Base-by-base conservation (phyloP, 2,888 invertebrate genomes). In the Pycnomerus fuliginosus region DNA sequence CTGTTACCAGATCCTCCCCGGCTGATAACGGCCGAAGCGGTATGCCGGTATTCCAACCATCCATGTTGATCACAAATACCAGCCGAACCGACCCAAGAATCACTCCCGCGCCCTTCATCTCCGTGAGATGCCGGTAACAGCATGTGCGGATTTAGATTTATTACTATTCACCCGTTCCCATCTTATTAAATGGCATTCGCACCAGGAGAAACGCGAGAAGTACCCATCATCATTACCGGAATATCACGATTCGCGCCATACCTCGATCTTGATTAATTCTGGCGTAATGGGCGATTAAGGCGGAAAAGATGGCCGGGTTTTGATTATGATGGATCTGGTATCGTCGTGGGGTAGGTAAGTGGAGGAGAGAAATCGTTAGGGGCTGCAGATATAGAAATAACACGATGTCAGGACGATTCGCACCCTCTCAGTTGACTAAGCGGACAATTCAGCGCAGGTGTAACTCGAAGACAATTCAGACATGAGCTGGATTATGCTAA, bases 31-130 rank as follows among this genome's bases (percentile, higher is more conserved):
- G 38, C 44, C 37, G 34, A 48, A 55, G 53, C 55, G 47, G 50
- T 50, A 55, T 57, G 54, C 54, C 54, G 64, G 65, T 61, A 66
- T 67, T 57, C 61, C 57, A 65, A 60, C 62, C 64, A 65, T 65
- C 60, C 64, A 58, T 65, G 63, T 65, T 64, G 63, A 64, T 65
- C 65, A 65, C 62, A 64, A 64, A 64, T 66, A 64, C 65, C 66
- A 56, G 48, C 58, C 58, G 50, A 57, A 44, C 37, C 28, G 44
- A 20, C 44, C 37, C 22, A 24, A 28, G 20, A 14, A 24, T 33
- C 40, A 33, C 31, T 30, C 34, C 23, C 45, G 31, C 38, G 27
- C 44, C 40, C 40, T 38, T 39, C 34, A 8, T 39, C 28, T 24
- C 31, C 35, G 27, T 15, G 40, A 27, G 34, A 30, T 36, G 31